Percentiles rank a stretch among this genome's conserved stretches.
Conservation (phyloP, 2,888 invertebrate genomes). For the Ceramica pisi region DNA sequence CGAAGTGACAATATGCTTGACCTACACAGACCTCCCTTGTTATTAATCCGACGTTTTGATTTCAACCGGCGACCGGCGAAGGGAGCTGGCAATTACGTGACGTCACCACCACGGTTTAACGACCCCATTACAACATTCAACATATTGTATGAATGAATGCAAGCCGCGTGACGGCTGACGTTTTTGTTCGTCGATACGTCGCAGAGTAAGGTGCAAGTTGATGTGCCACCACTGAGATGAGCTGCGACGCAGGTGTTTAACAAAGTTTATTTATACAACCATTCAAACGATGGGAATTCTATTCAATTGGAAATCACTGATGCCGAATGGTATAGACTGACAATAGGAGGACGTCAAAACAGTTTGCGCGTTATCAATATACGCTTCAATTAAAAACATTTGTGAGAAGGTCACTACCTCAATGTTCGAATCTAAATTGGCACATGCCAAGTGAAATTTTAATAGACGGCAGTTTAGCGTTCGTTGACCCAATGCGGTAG, state of each 20-base stretch:
- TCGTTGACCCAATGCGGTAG: conserved; percentile 79
- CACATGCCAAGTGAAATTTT: conserved; percentile 79
- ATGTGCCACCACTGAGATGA: conserved; percentile 45
- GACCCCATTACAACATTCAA: conserved; percentile 90
- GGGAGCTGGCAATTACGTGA: conserved; percentile 90
- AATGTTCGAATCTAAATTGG: conserved; percentile 68
- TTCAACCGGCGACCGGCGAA: conserved; percentile 86
- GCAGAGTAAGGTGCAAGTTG: conserved; percentile 71
- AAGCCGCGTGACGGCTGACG: conserved; percentile 87
- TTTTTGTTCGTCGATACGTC: conserved; percentile 80
- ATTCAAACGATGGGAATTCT: conserved; percentile 19
- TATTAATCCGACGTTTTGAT: conserved; percentile 90
- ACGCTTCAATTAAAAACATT: conserved; percentile 44
- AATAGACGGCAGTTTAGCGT: conserved; percentile 81
- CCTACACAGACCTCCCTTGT: conserved; percentile 89
- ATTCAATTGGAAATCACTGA: conserved; percentile 29
- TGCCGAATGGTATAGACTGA: conserved; percentile 36
- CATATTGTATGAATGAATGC: conserved; percentile 90
- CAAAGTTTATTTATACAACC: conserved; percentile 31
- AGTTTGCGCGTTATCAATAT: conserved; percentile 39
- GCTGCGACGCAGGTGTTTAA: conserved; percentile 44
- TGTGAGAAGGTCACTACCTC: conserved; percentile 43
- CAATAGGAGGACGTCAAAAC: conserved; percentile 24
- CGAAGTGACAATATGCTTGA: conserved; percentile 87
- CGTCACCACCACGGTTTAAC: conserved; percentile 89